Base-by-base conservation (phyloP, 2,113 vertebrate species). In the Melierax canorus region DNA sequence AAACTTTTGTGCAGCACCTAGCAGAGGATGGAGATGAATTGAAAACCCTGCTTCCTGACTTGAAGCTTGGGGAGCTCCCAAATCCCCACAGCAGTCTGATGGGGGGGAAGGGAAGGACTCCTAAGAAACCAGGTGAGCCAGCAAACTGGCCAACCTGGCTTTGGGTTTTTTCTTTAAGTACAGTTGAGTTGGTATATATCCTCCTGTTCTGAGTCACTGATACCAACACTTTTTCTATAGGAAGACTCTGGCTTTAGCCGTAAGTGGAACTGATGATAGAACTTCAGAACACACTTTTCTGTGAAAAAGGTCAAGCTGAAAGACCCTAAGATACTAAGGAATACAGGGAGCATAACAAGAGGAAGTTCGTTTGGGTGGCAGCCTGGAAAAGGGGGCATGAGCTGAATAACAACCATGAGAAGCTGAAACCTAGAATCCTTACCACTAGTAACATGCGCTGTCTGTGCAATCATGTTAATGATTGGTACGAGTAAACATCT, bases 61-160 rank as follows among this genome's bases (percentile, higher is more conserved):
- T 74, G 0, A 71, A 38, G 26, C 11, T 38, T 50, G 29, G 3
- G 15, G 26, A 81, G 29, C 32, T 90, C 46, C 24, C 17, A 58
- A 13, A 53, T 78, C 27, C 22, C 26, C 14, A 21, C 29, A 29
- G 3, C 15, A 82, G 18, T 34, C 13, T 80, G 11, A 29, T 27
- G 24, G 5, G 16, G 43, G 15, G 8, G 8, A 20, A 36, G 7
- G 7, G 3, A 1, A 2, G 5, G 7, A 43, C 22, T 93, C 6
- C 19, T 71, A 16, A 34, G 64, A 84, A 91, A 38, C 15, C 15
- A 69, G 15, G 6, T 74, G 48, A 51, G 4, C 45, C 32, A 78
- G 79, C 18, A 76, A 69, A 58, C 38, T 69, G 74, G 32, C 19
- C 73, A 62, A 6, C 55, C 29, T 74, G 30, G 11, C 32, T 71